These are phyloP conservation scores for Drosophila maculinotata DNA, from an alignment of 2,888 invertebrate species.

Conservation along the genomic window DNA sequence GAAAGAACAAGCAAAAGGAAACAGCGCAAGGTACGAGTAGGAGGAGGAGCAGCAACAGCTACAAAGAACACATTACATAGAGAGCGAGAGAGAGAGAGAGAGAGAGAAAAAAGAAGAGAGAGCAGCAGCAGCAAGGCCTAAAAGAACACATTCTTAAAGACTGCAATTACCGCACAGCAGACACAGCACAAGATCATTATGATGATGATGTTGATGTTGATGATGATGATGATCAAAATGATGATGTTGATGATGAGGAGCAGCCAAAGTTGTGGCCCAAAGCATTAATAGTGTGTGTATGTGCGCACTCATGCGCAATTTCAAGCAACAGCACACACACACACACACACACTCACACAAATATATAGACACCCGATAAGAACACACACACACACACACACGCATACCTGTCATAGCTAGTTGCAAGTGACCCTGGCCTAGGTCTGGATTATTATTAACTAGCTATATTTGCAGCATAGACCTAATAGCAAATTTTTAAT, in stretches of 20 bases:
- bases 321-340: slow-evolving; percentile 45
- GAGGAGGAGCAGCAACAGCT: slow-evolving; percentile 22
- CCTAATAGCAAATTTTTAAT: not conserved
- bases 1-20: slow-evolving; percentile 41
- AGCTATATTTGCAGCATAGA: slow-evolving; percentile 4
- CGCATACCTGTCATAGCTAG: slow-evolving; percentile 36
- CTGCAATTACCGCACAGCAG: slow-evolving; percentile 74
- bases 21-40: slow-evolving; percentile 26
- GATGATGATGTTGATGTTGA: slow-evolving; percentile 2
- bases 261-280: slow-evolving; percentile 51
- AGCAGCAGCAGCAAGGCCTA: slow-evolving; percentile 31
- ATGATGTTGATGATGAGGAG: slow-evolving; percentile 28
- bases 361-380: slow-evolving; percentile 16
- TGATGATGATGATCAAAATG: slow-evolving; percentile 13
- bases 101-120: slow-evolving; percentile 15
- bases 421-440: slow-evolving; percentile 55
- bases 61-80: slow-evolving; percentile 12
- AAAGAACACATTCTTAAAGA: slow-evolving; percentile 77
- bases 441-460: slow-evolving; percentile 48
- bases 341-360: slow-evolving; percentile 16
- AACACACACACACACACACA: slow-evolving; percentile 17
- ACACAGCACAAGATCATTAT: slow-evolving; percentile 34
- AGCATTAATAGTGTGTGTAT: slow-evolving; percentile 38
- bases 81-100: slow-evolving; percentile 9
- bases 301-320: slow-evolving; percentile 66